Evolutionary conservation across 2,113 vertebrate species (phyloP).

Genomic region (Jaculus jaculus): DNA sequence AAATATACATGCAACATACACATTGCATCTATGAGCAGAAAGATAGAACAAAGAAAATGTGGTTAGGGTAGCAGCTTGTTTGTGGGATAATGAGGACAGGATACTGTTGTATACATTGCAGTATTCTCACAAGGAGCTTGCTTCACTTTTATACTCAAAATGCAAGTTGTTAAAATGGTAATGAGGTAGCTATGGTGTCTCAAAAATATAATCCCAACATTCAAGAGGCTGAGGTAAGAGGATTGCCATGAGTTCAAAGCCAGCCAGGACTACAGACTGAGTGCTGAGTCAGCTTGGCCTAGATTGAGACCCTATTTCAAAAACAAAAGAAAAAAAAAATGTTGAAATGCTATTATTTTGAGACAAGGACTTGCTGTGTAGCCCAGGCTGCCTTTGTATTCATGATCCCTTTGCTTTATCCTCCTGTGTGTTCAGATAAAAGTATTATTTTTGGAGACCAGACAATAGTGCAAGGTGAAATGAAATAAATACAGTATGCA

Average conservation of each 20-base stretch:
- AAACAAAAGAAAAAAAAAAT: no score
- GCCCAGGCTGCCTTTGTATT: background rate
- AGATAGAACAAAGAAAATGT: background rate
- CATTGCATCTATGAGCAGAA: background rate
- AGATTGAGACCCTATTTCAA: no score
- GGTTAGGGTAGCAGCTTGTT: background rate
- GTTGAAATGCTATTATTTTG: background rate
- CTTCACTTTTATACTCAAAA: background rate
- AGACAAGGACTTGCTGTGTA: background rate
- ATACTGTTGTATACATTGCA: background rate
- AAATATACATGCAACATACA: background rate
- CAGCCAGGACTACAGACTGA: no score
- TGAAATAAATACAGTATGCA: background rate
- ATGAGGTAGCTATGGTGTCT: no score
- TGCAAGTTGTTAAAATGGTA: background rate
- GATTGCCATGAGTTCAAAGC: no score
- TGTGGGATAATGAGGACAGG: background rate
- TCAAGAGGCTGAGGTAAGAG: no score
- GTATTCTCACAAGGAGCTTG: background rate
- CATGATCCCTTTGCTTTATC: background rate
- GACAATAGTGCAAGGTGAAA: background rate
- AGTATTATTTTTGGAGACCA: conserved; percentile 40
- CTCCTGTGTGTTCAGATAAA: background rate
- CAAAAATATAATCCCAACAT: no score
- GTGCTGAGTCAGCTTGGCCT: no score